phyloP scores from a whole-genome alignment of 1,140 invertebrate genomes.

The Caligus rogercresseyi region DNA sequence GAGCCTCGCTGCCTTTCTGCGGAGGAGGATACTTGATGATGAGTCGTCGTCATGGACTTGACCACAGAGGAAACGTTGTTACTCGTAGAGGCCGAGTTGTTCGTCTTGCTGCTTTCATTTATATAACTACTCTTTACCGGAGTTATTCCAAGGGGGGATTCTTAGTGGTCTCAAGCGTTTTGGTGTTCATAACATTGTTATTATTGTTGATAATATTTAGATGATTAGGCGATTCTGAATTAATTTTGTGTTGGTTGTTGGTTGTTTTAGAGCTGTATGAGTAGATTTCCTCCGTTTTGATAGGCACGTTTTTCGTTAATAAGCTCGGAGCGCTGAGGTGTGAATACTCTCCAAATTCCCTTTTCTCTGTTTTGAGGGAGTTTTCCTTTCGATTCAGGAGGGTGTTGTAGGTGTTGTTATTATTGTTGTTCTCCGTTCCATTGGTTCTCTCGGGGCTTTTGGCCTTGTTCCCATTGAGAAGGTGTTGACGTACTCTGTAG shows the following conservation, averaged over 20 bases:
- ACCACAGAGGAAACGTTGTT: not conserved
- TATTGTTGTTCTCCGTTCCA: not conserved
- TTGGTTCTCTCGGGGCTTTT: not conserved
- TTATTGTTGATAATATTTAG: too few relatives aligned
- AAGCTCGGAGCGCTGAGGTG: not conserved
- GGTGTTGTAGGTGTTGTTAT: not conserved
- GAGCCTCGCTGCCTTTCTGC: not conserved
- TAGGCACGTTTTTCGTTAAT: not conserved
- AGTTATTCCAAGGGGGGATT: too few relatives aligned
- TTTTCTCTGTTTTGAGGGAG: not conserved
- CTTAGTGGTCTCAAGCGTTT: too few relatives aligned
- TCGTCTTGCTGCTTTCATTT: too few relatives aligned
- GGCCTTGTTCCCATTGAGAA: not conserved
- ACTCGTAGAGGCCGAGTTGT: not conserved
- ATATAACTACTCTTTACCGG: too few relatives aligned
- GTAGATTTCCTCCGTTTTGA: not conserved
- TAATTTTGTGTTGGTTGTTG: too few relatives aligned
- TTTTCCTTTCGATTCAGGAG: not conserved
- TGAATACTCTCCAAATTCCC: not conserved
- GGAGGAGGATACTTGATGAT: not conserved
- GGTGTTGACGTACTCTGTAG: not conserved
- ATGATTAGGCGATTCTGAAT: too few relatives aligned
- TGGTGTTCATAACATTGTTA: too few relatives aligned
- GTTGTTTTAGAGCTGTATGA: not conserved
- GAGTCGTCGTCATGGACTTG: not conserved